Conservation (phyloP, 2,113 vertebrate genomes). For the Sylvia atricapilla region DNA sequence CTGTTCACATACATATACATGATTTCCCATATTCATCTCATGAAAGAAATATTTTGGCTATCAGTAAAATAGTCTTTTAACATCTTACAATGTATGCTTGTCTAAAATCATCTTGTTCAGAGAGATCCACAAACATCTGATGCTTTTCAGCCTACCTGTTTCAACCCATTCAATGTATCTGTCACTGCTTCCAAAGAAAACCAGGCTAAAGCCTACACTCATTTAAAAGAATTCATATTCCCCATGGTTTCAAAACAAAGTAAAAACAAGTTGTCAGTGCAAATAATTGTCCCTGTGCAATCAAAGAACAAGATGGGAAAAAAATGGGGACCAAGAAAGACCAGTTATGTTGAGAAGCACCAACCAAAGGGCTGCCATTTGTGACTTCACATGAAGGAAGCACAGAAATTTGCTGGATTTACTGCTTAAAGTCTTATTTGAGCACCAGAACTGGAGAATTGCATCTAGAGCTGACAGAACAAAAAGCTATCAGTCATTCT, state of each 20-base stretch:
- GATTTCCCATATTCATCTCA: neutral
- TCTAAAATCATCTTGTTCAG: neutral
- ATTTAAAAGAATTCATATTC: neutral
- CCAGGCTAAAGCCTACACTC: neutral
- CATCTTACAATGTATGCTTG: neutral
- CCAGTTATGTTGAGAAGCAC: neutral
- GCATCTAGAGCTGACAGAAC: neutral
- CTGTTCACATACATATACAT: neutral
- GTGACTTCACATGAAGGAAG: neutral
- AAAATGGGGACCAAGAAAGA: neutral
- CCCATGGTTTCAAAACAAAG: neutral
- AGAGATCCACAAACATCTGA: neutral
- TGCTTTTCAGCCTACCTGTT: neutral
- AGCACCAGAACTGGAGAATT: neutral
- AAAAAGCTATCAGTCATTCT: neutral
- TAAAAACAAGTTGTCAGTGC: neutral
- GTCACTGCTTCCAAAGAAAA: neutral
- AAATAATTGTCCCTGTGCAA: neutral
- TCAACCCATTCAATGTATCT: neutral
- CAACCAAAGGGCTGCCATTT: neutral
- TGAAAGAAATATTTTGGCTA: neutral
- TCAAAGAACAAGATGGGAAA: neutral
- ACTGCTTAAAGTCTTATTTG: neutral
- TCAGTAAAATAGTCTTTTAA: neutral
- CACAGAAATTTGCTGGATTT: neutral